Conservation (phyloP, 2,113 vertebrate genomes). For the Trichechus manatus region DNA sequence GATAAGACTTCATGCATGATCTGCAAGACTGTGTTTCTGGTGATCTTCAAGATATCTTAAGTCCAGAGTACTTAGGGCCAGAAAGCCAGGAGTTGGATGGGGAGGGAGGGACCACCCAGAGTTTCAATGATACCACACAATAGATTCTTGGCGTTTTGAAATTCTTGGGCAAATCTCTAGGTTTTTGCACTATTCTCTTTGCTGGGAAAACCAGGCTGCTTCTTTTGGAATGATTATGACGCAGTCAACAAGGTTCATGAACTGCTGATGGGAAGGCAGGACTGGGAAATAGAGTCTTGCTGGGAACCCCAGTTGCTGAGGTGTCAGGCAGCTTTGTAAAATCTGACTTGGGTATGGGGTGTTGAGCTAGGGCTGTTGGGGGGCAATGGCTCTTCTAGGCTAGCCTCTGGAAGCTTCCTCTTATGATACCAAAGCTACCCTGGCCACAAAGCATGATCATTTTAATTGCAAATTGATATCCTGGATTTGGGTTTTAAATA, state of each 20-base stretch:
- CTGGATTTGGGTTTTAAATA: not conserved
- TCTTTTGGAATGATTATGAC: conserved; percentile 62
- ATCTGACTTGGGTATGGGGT: not conserved
- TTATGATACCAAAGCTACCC: not conserved
- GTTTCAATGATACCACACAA: conserved; percentile 63
- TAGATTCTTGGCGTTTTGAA: conserved; percentile 70
- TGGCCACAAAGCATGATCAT: not conserved
- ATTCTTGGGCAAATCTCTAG: conserved; percentile 66
- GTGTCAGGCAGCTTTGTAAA: not conserved
- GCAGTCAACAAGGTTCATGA: conserved; percentile 4
- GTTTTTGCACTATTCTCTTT: conserved; percentile 3
- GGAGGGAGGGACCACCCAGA: conserved; percentile 72
- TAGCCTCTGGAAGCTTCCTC: not conserved
- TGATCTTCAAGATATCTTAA: conserved; percentile 77
- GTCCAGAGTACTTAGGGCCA: conserved; percentile 57
- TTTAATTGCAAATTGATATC: not conserved
- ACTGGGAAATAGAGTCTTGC: conserved; percentile 46
- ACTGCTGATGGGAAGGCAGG: not conserved
- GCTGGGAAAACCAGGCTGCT: conserved; percentile 60
- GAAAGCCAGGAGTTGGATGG: conserved; percentile 55
- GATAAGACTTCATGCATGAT: conserved; percentile 70
- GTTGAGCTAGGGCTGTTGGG: not conserved
- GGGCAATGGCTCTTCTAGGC: not conserved
- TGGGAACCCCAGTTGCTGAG: not conserved
- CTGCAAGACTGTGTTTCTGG: conserved; percentile 53